These are phyloP conservation scores for Drosophila quinaria DNA, from an alignment of 2,888 invertebrate species.

Conservation along the genomic window DNA sequence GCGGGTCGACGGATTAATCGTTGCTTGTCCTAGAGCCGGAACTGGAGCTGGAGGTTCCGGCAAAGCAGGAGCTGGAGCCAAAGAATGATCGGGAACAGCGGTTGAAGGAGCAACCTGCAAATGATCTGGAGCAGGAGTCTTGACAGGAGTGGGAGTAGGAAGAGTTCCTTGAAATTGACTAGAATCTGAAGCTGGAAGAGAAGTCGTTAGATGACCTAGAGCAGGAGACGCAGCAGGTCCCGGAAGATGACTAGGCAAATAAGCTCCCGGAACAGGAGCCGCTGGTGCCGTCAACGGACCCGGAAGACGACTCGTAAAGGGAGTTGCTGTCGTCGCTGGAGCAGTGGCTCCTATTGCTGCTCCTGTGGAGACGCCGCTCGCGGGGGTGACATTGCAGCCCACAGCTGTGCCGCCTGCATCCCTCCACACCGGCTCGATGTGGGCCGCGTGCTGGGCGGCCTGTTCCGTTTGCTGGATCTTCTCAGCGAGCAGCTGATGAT, in stretches of 20 bases:
- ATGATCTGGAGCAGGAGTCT: not conserved
- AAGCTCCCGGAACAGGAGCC: not conserved
- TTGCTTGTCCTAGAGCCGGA: not conserved
- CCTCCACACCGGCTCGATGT: conserved; percentile 51
- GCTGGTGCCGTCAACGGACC: not conserved
- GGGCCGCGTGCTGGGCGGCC: conserved; percentile 48
- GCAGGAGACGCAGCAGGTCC: not conserved
- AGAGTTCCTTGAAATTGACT: not conserved
- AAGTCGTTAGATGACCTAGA: not conserved
- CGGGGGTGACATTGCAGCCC: not conserved
- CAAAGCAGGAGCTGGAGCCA: not conserved
- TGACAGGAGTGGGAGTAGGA: not conserved
- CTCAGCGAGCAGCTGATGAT: conserved; percentile 73
- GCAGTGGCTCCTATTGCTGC: not conserved
- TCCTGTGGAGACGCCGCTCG: not conserved
- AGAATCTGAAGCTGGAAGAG: not conserved
- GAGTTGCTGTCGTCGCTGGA: not conserved
- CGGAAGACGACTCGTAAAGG: not conserved
- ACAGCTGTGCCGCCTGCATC: not conserved
- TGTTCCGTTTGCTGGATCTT: conserved; percentile 65
- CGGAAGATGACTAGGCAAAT: not conserved
- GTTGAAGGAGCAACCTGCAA: not conserved
- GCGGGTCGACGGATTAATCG: not conserved
- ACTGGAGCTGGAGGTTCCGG: not conserved
- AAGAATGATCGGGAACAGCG: not conserved